Conservation (phyloP, 1,140 invertebrate genomes). For the Drosophila triauraria region DNA sequence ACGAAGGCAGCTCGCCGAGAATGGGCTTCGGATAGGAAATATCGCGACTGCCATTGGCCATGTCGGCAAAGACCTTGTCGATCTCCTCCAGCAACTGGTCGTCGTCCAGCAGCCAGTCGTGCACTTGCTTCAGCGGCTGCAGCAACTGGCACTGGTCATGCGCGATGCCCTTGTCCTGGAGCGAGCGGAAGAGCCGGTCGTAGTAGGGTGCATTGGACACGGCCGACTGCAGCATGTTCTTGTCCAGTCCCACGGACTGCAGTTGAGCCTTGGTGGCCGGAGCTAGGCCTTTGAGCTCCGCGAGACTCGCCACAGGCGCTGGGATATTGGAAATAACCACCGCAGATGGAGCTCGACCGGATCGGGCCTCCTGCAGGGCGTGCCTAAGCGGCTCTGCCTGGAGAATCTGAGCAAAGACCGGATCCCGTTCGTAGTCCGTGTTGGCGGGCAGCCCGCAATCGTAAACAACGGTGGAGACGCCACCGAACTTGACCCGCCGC, state of each 20-base stretch:
- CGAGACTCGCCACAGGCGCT: slow-evolving; percentile 44
- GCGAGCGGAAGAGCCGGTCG: slow-evolving; percentile 86
- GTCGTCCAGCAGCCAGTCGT: slow-evolving; percentile 86
- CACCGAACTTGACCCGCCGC: slow-evolving; percentile 77
- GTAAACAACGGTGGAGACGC: slow-evolving; percentile 69
- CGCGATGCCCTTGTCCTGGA: slow-evolving; percentile 86
- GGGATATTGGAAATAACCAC: slow-evolving; percentile 60
- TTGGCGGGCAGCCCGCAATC: slow-evolving; percentile 73
- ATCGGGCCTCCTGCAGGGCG: slow-evolving; percentile 60
- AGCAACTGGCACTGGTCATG: slow-evolving; percentile 86
- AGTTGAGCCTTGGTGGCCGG: slow-evolving; percentile 86
- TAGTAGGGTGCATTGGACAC: slow-evolving; percentile 87
- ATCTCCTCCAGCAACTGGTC: slow-evolving; percentile 86
- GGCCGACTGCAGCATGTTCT: slow-evolving; percentile 86
- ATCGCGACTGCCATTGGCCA: slow-evolving; percentile 67
- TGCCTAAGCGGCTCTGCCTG: slow-evolving; percentile 71
- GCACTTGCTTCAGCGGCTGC: slow-evolving; percentile 86
- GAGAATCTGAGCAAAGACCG: slow-evolving; percentile 77
- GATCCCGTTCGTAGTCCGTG: slow-evolving; percentile 79
- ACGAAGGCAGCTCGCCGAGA: slow-evolving; percentile 49
- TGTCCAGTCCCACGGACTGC: slow-evolving; percentile 86
- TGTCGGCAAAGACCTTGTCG: slow-evolving; percentile 86
- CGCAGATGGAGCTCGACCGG: slow-evolving; percentile 35
- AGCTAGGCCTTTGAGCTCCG: slow-evolving; percentile 82
- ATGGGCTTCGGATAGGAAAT: slow-evolving; percentile 55